Conservation (phyloP, 1,140 invertebrate species). For the Wasmannia auropunctata region DNA sequence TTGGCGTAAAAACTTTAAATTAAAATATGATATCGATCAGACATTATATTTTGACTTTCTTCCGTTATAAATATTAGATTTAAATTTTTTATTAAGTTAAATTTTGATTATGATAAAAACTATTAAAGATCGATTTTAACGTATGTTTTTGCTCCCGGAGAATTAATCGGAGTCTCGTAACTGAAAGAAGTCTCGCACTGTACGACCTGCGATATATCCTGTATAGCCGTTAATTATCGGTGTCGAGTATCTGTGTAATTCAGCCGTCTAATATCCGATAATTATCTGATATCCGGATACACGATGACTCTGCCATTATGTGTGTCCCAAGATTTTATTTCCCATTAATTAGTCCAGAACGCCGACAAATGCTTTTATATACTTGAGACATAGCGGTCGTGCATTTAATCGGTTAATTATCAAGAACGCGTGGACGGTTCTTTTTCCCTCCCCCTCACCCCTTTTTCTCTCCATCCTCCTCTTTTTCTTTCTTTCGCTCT, state of each 20-base stretch:
- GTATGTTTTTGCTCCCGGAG: neutral
- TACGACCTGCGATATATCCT: neutral
- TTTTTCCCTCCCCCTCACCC: neutral
- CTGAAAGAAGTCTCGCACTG: neutral
- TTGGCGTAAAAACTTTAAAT: neutral
- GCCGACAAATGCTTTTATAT: neutral
- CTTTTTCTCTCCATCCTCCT: neutral
- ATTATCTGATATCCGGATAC: slow-evolving; percentile 19
- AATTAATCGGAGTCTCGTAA: neutral
- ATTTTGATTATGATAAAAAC: neutral
- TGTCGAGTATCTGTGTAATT: slow-evolving; percentile 17
- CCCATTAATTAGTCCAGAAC: slow-evolving; percentile 22
- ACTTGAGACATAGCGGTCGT: slow-evolving; percentile 26
- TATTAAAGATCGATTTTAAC: neutral
- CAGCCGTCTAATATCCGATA: neutral
- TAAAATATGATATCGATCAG: neutral
- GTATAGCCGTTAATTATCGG: neutral
- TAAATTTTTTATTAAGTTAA: neutral
- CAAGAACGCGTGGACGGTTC: slow-evolving; percentile 18
- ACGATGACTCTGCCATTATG: neutral
- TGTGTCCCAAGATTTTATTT: slow-evolving; percentile 18
- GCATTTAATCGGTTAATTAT: slow-evolving; percentile 70
- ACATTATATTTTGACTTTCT: neutral
- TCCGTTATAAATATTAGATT: neutral
- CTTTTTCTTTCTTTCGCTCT: neutral